phyloP scores from a whole-genome alignment of 2,113 vertebrate species.

The Phyllostomus discolor region DNA sequence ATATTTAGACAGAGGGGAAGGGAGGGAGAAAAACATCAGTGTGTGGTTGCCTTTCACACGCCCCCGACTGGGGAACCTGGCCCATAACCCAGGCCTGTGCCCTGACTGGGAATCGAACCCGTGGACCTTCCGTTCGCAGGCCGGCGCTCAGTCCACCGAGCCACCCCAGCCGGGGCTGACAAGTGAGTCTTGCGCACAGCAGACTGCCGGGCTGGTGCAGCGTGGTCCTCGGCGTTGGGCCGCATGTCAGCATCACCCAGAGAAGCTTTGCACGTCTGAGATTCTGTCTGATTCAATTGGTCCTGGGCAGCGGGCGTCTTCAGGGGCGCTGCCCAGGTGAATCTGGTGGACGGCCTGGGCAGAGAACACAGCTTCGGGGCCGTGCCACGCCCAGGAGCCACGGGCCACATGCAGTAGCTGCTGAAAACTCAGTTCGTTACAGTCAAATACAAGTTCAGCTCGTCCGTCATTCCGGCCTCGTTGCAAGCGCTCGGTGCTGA shows the following conservation, averaged over 20 bases:
- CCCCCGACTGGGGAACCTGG: too few relatives aligned
- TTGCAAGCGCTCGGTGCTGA: neutral
- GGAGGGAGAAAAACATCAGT: too few relatives aligned
- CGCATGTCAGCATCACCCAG: neutral
- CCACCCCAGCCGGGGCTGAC: too few relatives aligned
- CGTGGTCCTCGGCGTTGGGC: neutral
- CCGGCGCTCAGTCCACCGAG: too few relatives aligned
- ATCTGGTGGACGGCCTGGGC: neutral
- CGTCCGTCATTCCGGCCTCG: neutral
- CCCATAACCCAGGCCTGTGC: too few relatives aligned
- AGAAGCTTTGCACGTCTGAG: neutral
- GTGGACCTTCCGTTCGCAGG: too few relatives aligned
- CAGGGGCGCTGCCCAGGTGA: neutral
- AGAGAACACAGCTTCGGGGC: neutral
- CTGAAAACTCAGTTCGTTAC: neutral
- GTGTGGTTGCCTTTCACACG: too few relatives aligned
- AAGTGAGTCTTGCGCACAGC: accelerated
- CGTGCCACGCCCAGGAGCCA: neutral
- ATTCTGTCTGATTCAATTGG: neutral
- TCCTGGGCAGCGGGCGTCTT: neutral
- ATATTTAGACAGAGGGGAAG: too few relatives aligned
- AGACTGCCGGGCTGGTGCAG: neutral
- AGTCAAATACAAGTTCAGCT: neutral
- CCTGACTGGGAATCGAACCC: too few relatives aligned
- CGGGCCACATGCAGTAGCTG: neutral